Percentiles rank a stretch among this genome's conserved stretches.
Evolutionary conservation across 2,888 invertebrate species (phyloP).

Genomic region (Ceriagrion tenellum): DNA sequence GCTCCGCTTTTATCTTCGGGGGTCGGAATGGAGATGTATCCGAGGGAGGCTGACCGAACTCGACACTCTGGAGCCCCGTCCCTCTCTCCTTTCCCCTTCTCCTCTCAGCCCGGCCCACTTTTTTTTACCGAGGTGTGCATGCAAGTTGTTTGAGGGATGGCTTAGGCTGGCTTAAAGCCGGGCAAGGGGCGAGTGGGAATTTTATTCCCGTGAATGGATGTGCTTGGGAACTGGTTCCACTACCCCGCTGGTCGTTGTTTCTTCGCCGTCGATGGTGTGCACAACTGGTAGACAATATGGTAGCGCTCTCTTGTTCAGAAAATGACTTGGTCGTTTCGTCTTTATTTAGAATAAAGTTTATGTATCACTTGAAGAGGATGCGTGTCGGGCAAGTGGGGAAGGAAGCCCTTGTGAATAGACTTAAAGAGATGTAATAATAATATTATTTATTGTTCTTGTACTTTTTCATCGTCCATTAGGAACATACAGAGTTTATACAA

Average conservation of each 20-base stretch:
- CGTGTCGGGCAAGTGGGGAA: no score
- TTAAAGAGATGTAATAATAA: no score
- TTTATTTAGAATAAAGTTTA: no score
- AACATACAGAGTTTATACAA: no score
- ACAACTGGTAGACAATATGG: neutral
- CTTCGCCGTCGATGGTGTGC: neutral
- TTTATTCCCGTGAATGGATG: neutral
- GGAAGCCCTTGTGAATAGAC: no score
- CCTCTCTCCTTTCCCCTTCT: neutral
- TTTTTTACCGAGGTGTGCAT: neutral
- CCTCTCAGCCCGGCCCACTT: neutral
- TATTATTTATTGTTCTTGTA: no score
- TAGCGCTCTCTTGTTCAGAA: no score
- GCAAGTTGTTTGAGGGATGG: neutral
- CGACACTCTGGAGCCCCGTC: neutral
- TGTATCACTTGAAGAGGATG: no score
- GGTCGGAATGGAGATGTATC: constrained; percentile 11
- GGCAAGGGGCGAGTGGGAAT: neutral
- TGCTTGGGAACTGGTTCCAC: neutral
- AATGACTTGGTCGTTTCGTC: no score
- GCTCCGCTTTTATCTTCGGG: no score
- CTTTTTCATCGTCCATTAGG: no score
- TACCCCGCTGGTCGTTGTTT: neutral
- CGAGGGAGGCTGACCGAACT: neutral
- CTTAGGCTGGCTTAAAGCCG: neutral